Evolutionary conservation across 2,113 vertebrate genomes (phyloP).

Genomic region (Hystrix cristata): DNA sequence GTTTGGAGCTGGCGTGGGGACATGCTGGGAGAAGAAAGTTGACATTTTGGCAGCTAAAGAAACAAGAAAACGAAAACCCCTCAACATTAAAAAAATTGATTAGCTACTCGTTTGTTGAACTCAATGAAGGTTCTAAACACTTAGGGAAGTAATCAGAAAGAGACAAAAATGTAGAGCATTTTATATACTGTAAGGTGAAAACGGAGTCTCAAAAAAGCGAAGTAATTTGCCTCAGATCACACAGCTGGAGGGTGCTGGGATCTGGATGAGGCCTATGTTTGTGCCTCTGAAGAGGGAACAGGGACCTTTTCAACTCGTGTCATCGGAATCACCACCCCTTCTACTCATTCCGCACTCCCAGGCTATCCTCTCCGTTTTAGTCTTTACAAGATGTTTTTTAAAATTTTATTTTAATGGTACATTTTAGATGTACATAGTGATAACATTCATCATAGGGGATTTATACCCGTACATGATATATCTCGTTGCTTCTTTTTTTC

Average conservation of each 20-base stretch:
- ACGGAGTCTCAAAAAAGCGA: background rate
- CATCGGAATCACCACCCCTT: background rate
- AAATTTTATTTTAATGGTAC: no score
- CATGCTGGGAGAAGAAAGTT: background rate
- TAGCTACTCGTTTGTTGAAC: background rate
- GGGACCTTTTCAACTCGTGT: background rate
- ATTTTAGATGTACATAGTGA: no score
- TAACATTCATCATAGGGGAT: no score
- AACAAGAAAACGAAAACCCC: background rate
- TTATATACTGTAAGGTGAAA: background rate
- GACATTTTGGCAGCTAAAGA: background rate
- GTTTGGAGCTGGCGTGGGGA: background rate
- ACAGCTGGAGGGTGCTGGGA: background rate
- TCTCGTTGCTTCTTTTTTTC: no score
- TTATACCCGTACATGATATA: no score
- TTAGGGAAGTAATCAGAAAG: background rate
- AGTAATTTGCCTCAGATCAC: background rate
- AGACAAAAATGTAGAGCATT: background rate
- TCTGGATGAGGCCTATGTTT: background rate
- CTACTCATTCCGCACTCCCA: no score
- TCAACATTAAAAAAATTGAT: constrained; percentile 1
- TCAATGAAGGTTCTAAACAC: background rate
- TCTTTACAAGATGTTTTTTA: background rate
- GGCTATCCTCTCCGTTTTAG: background rate
- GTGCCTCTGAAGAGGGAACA: background rate